Evolutionary conservation across 2,888 invertebrate species (phyloP).

Genomic region (Melangyna quadrimaculata): DNA sequence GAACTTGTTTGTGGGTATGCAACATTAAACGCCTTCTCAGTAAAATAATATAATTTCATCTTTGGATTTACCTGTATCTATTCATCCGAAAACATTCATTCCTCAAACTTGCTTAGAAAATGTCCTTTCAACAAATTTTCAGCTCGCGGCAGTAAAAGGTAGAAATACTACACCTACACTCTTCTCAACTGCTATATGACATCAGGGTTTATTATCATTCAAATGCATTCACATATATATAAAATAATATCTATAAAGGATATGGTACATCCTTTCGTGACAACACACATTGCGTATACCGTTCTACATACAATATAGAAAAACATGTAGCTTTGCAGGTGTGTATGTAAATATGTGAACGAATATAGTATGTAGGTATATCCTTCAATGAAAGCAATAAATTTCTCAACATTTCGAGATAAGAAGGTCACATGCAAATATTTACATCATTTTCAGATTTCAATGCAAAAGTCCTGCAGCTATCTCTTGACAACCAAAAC

Average conservation of each 20-base stretch:
- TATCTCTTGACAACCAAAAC: not conserved
- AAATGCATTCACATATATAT: constrained; percentile 6
- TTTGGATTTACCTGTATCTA: not conserved
- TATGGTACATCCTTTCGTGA: not conserved
- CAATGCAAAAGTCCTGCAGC: constrained; percentile 27
- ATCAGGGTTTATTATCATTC: not conserved
- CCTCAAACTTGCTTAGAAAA: not conserved
- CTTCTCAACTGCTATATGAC: not conserved
- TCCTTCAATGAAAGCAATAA: constrained; percentile 34
- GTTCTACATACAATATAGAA: not conserved
- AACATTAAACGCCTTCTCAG: not conserved
- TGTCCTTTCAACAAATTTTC: not conserved
- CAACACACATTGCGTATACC: constrained; percentile 9
- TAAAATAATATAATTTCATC: not conserved
- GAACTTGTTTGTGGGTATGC: too few species aligned
- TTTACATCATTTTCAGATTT: constrained; percentile 43
- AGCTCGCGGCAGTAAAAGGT: constrained; percentile 6
- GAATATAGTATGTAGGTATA: not conserved
- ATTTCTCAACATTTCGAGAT: constrained; percentile 38
- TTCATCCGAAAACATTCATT: not conserved
- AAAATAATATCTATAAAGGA: not conserved
- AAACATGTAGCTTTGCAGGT: not conserved
- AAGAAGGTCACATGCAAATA: constrained; percentile 44
- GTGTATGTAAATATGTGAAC: not conserved
- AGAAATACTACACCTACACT: not conserved